phyloP scores from a whole-genome alignment of 2,113 vertebrate species.

The Tragelaphus imberbis region DNA sequence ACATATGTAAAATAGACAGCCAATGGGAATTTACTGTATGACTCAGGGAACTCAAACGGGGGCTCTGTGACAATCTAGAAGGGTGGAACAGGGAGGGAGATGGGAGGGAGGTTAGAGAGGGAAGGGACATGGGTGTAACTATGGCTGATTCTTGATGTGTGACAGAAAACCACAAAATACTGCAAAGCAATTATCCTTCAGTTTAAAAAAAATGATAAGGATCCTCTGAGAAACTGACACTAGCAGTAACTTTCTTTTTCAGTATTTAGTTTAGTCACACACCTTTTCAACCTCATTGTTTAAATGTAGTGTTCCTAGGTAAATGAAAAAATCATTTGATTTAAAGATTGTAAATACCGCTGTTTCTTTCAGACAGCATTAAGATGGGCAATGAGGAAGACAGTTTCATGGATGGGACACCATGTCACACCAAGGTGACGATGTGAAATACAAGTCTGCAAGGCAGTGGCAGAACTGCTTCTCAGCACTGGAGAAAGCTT shows the following conservation, averaged over 20 bases:
- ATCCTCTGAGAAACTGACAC: neutral
- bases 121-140: too few relatives aligned
- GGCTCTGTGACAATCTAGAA: too few relatives aligned
- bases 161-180: too few relatives aligned
- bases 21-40: too few relatives aligned
- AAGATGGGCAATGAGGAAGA: neutral
- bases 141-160: too few relatives aligned
- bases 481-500: neutral
- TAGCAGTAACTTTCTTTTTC: neutral
- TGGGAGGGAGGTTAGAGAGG: too few relatives aligned
- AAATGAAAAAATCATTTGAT: neutral
- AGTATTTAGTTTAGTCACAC: neutral
- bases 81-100: too few relatives aligned
- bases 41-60: too few relatives aligned
- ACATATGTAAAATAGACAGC: too few relatives aligned
- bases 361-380: neutral
- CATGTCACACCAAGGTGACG: neutral
- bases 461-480: neutral
- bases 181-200: too few relatives aligned
- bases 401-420: neutral
- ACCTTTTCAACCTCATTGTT: neutral
- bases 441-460: neutral
- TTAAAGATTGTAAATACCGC: neutral
- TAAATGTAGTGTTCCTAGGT: neutral
- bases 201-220: neutral